phyloP scores from a whole-genome alignment of 2,888 invertebrate genomes.

The Chaitophorus viminalis region DNA sequence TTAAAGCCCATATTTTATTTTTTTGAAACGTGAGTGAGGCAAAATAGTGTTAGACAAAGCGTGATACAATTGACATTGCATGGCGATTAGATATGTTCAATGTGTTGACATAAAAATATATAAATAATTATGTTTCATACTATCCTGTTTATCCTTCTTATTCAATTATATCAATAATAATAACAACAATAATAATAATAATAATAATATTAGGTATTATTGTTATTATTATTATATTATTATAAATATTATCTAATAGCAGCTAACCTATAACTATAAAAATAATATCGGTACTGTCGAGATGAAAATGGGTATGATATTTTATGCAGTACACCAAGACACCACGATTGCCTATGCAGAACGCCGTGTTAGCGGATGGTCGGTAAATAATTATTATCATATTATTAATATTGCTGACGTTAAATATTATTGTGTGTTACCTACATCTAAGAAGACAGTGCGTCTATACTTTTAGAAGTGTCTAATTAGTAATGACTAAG shows the following conservation, averaged over 20 bases:
- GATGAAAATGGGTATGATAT: not conserved
- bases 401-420: not conserved
- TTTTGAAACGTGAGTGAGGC: slow-evolving; percentile 40
- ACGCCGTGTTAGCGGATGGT: slow-evolving; percentile 26
- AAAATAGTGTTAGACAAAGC: slow-evolving; percentile 54
- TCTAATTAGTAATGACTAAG: slow-evolving; percentile 52
- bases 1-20: slow-evolving; percentile 25
- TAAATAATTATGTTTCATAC: slow-evolving; percentile 26
- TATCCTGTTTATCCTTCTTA: slow-evolving; percentile 17
- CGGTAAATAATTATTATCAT: not conserved
- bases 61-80: slow-evolving; percentile 53
- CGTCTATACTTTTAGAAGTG: slow-evolving; percentile 47
- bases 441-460: slow-evolving; percentile 54
- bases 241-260: not conserved
- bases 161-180: not conserved
- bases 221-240: no score
- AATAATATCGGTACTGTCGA: not conserved
- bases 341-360: slow-evolving; percentile 22
- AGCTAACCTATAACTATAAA: not conserved
- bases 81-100: slow-evolving; percentile 35
- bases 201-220: no score
- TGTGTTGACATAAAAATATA: slow-evolving; percentile 27
- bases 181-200: not conserved
- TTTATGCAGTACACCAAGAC: slow-evolving; percentile 5
- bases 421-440: not conserved